phyloP scores from a whole-genome alignment of 2,113 vertebrate species.

The Sterna hirundo region DNA sequence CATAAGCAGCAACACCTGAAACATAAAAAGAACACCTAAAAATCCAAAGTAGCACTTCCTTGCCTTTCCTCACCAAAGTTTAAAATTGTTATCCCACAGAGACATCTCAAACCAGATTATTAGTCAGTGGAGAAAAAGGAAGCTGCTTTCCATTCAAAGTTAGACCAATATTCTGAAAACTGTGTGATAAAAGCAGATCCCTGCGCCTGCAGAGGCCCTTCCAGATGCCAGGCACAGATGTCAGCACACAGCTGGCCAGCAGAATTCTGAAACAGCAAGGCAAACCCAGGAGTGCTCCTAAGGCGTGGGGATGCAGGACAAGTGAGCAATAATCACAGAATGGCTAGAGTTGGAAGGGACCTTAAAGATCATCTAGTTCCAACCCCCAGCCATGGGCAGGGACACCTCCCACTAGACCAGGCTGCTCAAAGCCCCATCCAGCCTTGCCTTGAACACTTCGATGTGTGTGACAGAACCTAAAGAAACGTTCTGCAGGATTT shows the following conservation, averaged over 20 bases:
- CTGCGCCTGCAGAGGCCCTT: not conserved
- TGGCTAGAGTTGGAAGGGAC: too few species aligned
- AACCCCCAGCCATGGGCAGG: too few species aligned
- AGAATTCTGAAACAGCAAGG: not conserved
- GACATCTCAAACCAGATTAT: not conserved
- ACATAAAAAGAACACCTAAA: not conserved
- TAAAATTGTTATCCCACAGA: not conserved
- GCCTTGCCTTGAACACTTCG: too few species aligned
- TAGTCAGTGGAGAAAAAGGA: not conserved
- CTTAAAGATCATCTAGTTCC: too few species aligned
- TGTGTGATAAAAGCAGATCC: not conserved
- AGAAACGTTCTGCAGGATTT: not conserved
- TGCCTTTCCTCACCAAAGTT: not conserved
- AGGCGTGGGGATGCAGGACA: not conserved
- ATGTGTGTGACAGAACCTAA: too few species aligned
- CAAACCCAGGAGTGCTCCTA: not conserved
- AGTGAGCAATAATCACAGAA: not conserved
- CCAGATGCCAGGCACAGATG: not conserved
- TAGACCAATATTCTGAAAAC: not conserved
- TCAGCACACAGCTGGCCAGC: not conserved
- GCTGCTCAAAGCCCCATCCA: too few species aligned
- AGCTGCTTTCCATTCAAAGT: not conserved
- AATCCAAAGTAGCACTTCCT: not conserved
- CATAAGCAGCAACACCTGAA: slow-evolving; percentile 95
- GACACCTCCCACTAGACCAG: too few species aligned